Percentiles rank a stretch among this genome's conserved stretches.
These are phyloP conservation scores for Tinamus major DNA, from an alignment of 2,797 vertebrate genomes.

Conservation along the genomic window DNA sequence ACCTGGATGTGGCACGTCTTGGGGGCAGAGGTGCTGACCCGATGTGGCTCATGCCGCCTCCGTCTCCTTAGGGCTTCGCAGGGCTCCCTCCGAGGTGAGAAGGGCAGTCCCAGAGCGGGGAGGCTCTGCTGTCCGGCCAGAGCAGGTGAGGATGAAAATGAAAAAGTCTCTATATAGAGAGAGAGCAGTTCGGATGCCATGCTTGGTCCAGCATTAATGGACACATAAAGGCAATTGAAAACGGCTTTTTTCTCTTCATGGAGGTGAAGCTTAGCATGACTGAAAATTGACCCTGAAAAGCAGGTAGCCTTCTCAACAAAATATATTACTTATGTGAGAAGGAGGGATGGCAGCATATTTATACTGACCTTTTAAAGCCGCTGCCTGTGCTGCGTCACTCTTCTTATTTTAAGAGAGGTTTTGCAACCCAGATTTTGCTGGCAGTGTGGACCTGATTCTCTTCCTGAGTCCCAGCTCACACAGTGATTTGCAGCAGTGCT, in stretches of 20 bases:
- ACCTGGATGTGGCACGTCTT: neutral
- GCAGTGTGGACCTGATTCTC: neutral
- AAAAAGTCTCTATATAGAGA: neutral
- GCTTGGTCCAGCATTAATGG: neutral
- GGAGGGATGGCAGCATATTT: neutral
- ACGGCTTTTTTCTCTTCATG: neutral
- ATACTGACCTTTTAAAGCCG: neutral
- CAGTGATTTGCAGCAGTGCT: conserved; percentile 32
- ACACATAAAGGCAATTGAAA: neutral
- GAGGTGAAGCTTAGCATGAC: neutral
- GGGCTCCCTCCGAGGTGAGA: neutral
- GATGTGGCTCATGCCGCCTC: neutral
- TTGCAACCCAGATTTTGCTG: neutral
- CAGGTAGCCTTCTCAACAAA: neutral
- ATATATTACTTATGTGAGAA: neutral
- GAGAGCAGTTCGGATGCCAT: neutral
- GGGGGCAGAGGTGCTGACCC: neutral
- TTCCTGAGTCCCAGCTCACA: neutral
- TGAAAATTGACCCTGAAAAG: neutral
- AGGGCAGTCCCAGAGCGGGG: rapidly evolving
- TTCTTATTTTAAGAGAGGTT: conserved; percentile 1
- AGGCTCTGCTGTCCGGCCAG: neutral
- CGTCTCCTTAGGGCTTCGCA: neutral
- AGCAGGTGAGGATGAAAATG: neutral
- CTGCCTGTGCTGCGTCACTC: neutral